Percentiles rank a stretch among this genome's conserved stretches.
These are phyloP conservation scores for Actinemys pallida DNA, from an alignment of 2,113 vertebrate genomes.

Conservation along the genomic window DNA sequence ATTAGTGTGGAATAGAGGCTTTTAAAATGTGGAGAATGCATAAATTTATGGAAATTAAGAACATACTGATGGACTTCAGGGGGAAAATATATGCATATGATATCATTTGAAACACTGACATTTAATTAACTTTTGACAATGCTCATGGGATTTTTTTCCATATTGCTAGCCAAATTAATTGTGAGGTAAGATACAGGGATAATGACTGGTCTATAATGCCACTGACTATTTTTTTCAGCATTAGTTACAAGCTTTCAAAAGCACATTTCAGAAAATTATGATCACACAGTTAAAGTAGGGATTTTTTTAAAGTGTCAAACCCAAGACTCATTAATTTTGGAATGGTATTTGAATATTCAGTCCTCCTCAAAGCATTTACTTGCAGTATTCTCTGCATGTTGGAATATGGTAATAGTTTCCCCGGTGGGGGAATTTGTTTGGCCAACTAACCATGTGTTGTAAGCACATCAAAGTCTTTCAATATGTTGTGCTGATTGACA, in stretches of 20 bases:
- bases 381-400: not conserved
- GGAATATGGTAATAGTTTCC: not conserved
- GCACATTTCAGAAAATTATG: conserved; percentile 10
- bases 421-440: not conserved
- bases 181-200: conserved; percentile 7
- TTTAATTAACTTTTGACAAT: not conserved
- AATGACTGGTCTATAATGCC: conserved; percentile 26
- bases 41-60: not conserved
- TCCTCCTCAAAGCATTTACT: not conserved
- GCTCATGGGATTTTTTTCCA: not conserved
- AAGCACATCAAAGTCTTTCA: conserved; percentile 25
- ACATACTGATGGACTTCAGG: not conserved
- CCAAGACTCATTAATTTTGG: conserved; percentile 7
- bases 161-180: not conserved
- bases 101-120: not conserved
- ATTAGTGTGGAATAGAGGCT: not conserved
- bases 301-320: not conserved
- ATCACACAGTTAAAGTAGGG: conserved; percentile 14
- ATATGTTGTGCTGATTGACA: conserved; percentile 30
- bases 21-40: not conserved
- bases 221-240: conserved; percentile 12
- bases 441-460: conserved; percentile 15
- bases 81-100: not conserved
- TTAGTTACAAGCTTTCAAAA: conserved; percentile 9
- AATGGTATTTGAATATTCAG: not conserved